Evolutionary conservation across 2,797 vertebrate genomes (phyloP), one percentile per base, ranked within the genome.

Genomic region (Sarcophilus harrisii): DNA sequence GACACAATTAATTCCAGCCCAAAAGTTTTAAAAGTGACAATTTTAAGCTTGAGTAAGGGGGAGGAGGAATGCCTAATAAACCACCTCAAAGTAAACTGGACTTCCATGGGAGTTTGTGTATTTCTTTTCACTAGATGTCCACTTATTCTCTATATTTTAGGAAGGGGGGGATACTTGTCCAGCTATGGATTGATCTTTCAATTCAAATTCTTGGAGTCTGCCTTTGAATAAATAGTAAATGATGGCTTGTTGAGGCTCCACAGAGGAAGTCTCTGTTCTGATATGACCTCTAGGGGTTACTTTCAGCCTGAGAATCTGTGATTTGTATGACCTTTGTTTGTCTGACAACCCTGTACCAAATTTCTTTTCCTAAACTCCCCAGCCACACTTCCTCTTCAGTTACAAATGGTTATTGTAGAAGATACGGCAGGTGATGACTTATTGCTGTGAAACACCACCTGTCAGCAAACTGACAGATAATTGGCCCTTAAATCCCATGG

Each of bases 401-500:
- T 0, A 6, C 18, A 96, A 92, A 90, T 0, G 9, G 91, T 58
- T 13, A 16, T 90, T 58, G 11, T 9, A 27, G 13, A 18, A 29
- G 92, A 93, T 1, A 0, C 5, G 4, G 54, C 55, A 55, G 57
- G 96, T 54, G 92, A 96, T 58, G 58, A 18, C 38, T 28, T n/a
- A 0, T 18, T 57, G 5, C 62, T 92, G 94, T 58, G 52, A 92
- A 96, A 94, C 49, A 93, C 91, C 96, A 95, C 96, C 97, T 95
- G 94, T 93, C 97, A 38, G 12, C 96, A 97, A 87, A 96, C 97
- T 97, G 93, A 91, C 12, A 97, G 98, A 97, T 98, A 98, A 98
- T 98, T 98, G 98, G 98, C 96, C 98, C 98, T 96, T 98, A 98
- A 98, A 98, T 98, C 98, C 98, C 98, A 95, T 14, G 0, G 49